Evolutionary conservation across 2,888 invertebrate species (phyloP), one percentile per base, ranked within the genome.

Genomic region (Micoletzkya japonica): DNA sequence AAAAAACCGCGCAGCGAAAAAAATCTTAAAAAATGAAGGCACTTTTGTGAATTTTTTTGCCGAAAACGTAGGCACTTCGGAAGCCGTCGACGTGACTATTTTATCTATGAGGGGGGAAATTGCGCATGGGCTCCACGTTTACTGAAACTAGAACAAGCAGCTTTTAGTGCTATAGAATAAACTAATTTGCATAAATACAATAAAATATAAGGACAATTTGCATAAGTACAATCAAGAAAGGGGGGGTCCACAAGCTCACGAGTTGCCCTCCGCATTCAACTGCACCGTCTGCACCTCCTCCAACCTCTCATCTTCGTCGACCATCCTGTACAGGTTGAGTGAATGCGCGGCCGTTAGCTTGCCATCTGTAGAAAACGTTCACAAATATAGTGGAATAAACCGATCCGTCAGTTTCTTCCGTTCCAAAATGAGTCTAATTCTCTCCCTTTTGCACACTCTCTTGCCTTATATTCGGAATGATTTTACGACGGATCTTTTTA

Each of bases 271-370:
- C 10, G 10, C 28, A 17, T 56, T 37, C 4, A 56, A 17, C 34
- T 14, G n/a, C 7, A 28, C 37, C 4, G 54, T 44, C 32, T n/a
- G 28, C 6, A 66, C 20, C 1, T 56, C 17, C 32, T 63, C 50
- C 56, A 56, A 56, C 39, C 39, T 56, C 10, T 56, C 56, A 7
- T 50, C 54, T 4, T 52, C 52, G 28, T 20, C 30, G 6, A 24
- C 44, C 7, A 66, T 56, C 20, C 56, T 54, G 37, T 44, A 66
- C 7, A 66, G 37, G 28, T 66, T 66, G 7, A 56, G 30, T 28
- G 66, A 66, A 56, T 66, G 66, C 20, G 39, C 20, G n/a, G 66
- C 56, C 36, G 56, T 36, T 7, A 56, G 34, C 26, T 26, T 37
- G 20, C 36, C 28, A 37, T 66, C 66, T 66, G 7, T 56, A 66